Conservation (phyloP, 2,797 vertebrate species). For the Decapterus maruadsi region DNA sequence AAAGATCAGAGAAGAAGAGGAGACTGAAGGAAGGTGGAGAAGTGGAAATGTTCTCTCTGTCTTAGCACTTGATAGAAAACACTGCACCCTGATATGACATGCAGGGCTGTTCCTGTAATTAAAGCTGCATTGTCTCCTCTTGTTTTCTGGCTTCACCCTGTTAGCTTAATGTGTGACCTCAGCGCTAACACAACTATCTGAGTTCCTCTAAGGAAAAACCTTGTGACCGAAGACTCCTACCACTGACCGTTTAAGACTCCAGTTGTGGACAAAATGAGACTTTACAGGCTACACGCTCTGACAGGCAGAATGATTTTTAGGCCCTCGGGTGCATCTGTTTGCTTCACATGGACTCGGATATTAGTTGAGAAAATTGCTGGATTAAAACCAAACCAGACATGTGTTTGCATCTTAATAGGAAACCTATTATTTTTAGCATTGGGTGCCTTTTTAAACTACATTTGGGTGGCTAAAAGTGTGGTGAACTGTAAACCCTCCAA, state of each 20-base stretch:
- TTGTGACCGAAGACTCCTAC: constrained; percentile 44
- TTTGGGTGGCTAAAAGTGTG: not conserved
- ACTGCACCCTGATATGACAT: constrained; percentile 46
- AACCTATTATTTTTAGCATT: not conserved
- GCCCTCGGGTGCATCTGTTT: constrained; percentile 12
- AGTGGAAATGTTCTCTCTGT: constrained; percentile 16
- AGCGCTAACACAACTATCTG: constrained; percentile 50
- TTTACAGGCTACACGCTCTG: constrained; percentile 23
- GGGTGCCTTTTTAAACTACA: not conserved
- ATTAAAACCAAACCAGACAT: constrained; percentile 13
- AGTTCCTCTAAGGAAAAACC: constrained; percentile 49
- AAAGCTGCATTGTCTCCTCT: constrained; percentile 49
- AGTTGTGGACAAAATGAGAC: constrained; percentile 33
- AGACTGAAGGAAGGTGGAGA: constrained; percentile 13
- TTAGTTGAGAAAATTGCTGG: constrained; percentile 18
- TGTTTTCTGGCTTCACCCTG: constrained; percentile 48
- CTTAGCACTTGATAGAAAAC: constrained; percentile 43
- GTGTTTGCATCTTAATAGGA: no score
- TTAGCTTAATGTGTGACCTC: constrained; percentile 56
- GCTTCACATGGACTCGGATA: constrained; percentile 3
- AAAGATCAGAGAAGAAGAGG: constrained; percentile 41
- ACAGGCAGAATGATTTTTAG: constrained; percentile 24
- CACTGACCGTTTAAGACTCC: constrained; percentile 37
- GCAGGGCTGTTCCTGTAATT: constrained; percentile 55
- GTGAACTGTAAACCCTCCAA: not conserved